Conservation (phyloP, 2,797 vertebrate species). For the Manis crassicaudata region DNA sequence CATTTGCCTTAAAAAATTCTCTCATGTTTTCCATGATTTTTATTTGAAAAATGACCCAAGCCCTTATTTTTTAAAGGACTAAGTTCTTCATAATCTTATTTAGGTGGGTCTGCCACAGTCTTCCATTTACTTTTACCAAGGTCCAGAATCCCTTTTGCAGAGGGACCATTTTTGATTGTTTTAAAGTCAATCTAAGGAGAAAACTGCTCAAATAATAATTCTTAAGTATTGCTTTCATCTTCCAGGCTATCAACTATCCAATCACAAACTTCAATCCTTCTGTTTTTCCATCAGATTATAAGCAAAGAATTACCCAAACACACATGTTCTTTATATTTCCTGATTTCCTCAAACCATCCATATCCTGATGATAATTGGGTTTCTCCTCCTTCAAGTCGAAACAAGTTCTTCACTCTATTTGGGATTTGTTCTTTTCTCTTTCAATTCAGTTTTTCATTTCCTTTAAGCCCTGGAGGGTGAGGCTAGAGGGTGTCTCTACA, state of each 20-base stretch:
- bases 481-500: neutral
- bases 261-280: neutral
- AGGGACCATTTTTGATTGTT: neutral
- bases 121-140: neutral
- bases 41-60: neutral
- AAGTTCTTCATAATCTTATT: neutral
- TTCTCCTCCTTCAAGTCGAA: neutral
- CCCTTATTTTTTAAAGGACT: neutral
- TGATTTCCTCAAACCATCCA: neutral
- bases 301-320: neutral
- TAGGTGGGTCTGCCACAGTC: neutral
- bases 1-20: neutral
- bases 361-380: neutral
- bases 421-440: neutral
- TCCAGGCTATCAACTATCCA: neutral
- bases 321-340: neutral
- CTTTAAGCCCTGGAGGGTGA: neutral
- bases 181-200: neutral
- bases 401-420: neutral
- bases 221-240: neutral
- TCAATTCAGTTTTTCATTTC: neutral
- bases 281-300: neutral
- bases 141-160: neutral
- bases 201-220: neutral
- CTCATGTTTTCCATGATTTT: neutral